phyloP scores from a whole-genome alignment of 2,113 vertebrate genomes.

The zebrafish (Danio rerio) region DNA sequence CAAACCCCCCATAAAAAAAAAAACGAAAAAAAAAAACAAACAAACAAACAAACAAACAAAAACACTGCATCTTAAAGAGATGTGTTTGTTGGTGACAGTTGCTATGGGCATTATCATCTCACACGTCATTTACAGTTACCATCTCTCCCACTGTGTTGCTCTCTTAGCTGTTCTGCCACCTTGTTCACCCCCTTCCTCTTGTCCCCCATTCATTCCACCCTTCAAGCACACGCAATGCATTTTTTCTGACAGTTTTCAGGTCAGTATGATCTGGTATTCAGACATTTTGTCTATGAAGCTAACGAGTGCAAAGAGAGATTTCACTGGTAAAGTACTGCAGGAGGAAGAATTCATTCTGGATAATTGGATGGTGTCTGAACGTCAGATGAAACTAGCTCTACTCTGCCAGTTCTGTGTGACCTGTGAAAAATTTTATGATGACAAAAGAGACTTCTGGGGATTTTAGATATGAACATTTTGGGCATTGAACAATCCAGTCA shows the following conservation, averaged over 20 bases:
- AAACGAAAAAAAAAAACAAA: too few relatives aligned
- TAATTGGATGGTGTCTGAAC: conserved; percentile 47
- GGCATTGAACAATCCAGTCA: too few relatives aligned
- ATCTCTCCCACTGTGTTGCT: conserved; percentile 33
- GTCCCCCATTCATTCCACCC: background rate
- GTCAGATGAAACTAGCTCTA: conserved; percentile 1
- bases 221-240: conserved; percentile 1
- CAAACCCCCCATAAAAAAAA: too few relatives aligned
- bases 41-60: too few relatives aligned
- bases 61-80: conserved; percentile 30
- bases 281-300: conserved; percentile 11
- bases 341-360: conserved; percentile 21
- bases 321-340: conserved; percentile 4
- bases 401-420: background rate
- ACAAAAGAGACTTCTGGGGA: background rate
- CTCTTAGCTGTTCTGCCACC: conserved; percentile 36
- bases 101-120: conserved; percentile 52
- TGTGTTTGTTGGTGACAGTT: conserved; percentile 55
- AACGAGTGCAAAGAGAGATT: conserved; percentile 7
- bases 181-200: background rate
- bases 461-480: background rate
- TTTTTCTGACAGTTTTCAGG: conserved; percentile 33
- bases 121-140: conserved; percentile 45
- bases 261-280: conserved; percentile 18
- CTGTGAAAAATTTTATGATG: background rate